Conservation (phyloP, 92 coral and sea anemone species). For the Desmophyllum pertusum region DNA sequence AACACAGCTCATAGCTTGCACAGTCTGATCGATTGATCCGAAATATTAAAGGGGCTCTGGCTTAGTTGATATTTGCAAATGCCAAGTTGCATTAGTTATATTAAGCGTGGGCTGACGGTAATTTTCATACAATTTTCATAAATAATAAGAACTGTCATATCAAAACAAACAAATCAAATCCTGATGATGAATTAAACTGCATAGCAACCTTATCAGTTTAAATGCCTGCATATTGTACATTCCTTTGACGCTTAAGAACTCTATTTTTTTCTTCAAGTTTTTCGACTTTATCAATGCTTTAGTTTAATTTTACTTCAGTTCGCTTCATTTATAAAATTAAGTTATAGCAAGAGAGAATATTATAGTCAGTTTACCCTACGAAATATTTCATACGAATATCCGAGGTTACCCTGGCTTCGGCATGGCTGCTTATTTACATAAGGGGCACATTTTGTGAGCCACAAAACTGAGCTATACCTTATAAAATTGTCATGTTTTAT, state of each 20-base stretch:
- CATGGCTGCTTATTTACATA: no score
- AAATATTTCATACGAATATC: not conserved
- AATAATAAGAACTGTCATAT: constrained; percentile 1
- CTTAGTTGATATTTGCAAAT: not conserved
- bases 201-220: not conserved
- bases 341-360: not conserved
- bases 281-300: not conserved
- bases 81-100: not conserved
- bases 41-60: no score
- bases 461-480: no score
- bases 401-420: not conserved
- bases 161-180: constrained; percentile 1
- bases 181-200: not conserved
- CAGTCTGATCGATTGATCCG: no score
- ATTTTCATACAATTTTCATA: not conserved
- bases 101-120: not conserved
- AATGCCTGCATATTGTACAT: not conserved
- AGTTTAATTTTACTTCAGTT: not conserved
- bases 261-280: not conserved
- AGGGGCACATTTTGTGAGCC: no score
- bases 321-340: not conserved
- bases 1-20: not conserved
- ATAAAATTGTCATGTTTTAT: no score
- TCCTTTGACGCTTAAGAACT: not conserved
- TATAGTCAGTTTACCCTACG: not conserved